Base-by-base conservation (phyloP, 2,113 vertebrate species). In the Trogon melanurus region DNA sequence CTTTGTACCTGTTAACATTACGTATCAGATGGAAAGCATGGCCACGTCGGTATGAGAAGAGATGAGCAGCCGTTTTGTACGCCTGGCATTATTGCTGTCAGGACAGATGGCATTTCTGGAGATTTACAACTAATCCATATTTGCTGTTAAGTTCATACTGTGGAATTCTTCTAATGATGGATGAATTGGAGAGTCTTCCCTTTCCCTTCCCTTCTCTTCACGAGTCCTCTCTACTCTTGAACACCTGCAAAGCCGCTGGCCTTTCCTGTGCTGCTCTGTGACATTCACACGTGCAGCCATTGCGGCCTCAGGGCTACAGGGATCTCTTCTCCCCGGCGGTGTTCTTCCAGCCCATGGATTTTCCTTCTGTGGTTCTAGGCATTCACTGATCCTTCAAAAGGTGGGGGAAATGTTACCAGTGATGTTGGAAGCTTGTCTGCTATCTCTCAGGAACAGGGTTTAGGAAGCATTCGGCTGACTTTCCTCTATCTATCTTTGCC, bases 51-150 rank as follows among this genome's bases (percentile, higher is more conserved):
- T 9, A 32, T 14, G 29, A 61, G 58, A 29, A 73, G 38, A 54
- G 32, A 51, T 64, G 65, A 72, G 51, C 21, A 79, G 79, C 61
- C 82, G 58, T 89, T 93, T 45, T 56, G 50, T 74, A 56, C 60
- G 60, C 45, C n/a, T 73, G 54, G 30, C 38, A 32, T 48, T 69
- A 50, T 19, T 62, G 41, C 62, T 30, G 32, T 57, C n/a, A 16
- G 32, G 89, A 66, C 79, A 91, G 85, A 79, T 82, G 71, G 66
- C 50, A 61, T 72, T 54, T 94, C 82, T 88, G 53, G 66, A 88
- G 62, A 16, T 85, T 95, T 76, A 45, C 11, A 91, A 36, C 16
- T 15, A 76, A 32, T 30, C 58, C 74, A 36, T 79, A 53, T 57
- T 41, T 79, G 58, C 66, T 73, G 27, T 69, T 91, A 53, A 54